Percentiles rank a stretch among this genome's conserved stretches.
Evolutionary conservation across 2,888 invertebrate species (phyloP).

Genomic region (Limnephilus auricula): DNA sequence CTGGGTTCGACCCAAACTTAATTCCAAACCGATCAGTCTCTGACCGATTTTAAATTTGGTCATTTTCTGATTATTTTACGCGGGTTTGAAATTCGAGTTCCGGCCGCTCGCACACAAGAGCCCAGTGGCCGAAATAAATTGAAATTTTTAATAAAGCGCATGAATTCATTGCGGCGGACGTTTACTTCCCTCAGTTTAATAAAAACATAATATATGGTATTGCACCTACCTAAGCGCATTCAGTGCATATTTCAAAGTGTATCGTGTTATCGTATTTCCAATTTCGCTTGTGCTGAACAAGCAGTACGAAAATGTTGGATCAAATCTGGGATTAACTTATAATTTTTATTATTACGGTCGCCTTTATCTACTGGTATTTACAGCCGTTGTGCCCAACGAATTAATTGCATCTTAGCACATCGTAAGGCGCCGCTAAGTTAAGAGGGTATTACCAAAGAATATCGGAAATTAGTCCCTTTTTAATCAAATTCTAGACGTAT

Average conservation of each 20-base stretch:
- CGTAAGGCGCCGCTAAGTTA: no score
- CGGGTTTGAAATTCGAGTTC: background rate
- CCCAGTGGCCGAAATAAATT: slow-evolving; percentile 21
- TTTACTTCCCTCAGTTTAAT: background rate
- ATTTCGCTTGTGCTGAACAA: background rate
- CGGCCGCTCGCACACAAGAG: background rate
- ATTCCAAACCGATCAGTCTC: no score
- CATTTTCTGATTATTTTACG: background rate
- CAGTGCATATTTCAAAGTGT: background rate
- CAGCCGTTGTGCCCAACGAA: no score
- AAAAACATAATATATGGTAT: background rate
- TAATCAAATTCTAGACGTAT: no score
- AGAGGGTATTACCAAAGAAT: no score
- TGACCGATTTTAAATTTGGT: background rate
- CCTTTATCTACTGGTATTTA: no score
- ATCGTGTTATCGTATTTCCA: background rate
- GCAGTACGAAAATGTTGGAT: no score
- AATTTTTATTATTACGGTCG: no score
- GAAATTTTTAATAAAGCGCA: slow-evolving; percentile 18
- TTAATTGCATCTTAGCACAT: no score
- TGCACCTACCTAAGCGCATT: background rate
- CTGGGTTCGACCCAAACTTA: no score
- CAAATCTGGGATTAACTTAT: no score
- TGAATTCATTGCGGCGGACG: background rate
- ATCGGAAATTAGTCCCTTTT: no score